Evolutionary conservation across 2,113 vertebrate species (phyloP).

Genomic region (Anas platyrhynchos): DNA sequence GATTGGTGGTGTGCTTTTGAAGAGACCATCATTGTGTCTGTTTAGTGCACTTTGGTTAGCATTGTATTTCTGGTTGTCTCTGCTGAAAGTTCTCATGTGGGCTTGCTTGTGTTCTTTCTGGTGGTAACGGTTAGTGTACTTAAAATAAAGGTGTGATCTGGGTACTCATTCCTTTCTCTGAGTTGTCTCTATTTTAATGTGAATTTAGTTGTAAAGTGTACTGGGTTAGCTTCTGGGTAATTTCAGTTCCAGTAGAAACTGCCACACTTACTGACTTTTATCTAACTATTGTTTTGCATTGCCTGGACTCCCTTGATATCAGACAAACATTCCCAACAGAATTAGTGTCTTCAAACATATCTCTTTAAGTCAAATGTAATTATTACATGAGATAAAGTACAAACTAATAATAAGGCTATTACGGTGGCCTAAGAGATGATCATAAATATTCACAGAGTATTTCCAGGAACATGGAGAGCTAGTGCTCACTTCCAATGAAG

Average conservation of each 20-base stretch:
- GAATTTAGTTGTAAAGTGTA: not conserved
- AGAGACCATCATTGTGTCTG: not conserved
- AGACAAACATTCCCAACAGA: not conserved
- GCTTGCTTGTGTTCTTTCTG: not conserved
- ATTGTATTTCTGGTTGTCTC: not conserved
- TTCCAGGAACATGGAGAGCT: not conserved
- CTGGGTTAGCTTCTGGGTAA: not conserved
- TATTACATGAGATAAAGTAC: not conserved
- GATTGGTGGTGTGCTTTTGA: not conserved
- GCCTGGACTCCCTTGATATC: not conserved
- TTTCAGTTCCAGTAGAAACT: not conserved
- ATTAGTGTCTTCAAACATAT: not conserved
- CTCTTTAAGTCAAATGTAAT: not conserved
- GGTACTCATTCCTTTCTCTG: not conserved
- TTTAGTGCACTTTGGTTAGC: not conserved
- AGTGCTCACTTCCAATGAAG: not conserved
- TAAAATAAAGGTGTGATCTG: not conserved
- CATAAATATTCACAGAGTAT: not conserved
- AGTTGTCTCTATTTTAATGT: not conserved
- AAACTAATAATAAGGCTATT: not conserved
- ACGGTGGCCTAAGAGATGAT: not conserved
- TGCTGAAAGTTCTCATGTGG: not conserved
- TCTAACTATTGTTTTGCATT: not conserved
- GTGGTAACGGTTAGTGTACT: not conserved
- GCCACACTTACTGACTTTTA: not conserved